Evolutionary conservation across 1,140 invertebrate species (phyloP).

Genomic region (Papilio helenus): DNA sequence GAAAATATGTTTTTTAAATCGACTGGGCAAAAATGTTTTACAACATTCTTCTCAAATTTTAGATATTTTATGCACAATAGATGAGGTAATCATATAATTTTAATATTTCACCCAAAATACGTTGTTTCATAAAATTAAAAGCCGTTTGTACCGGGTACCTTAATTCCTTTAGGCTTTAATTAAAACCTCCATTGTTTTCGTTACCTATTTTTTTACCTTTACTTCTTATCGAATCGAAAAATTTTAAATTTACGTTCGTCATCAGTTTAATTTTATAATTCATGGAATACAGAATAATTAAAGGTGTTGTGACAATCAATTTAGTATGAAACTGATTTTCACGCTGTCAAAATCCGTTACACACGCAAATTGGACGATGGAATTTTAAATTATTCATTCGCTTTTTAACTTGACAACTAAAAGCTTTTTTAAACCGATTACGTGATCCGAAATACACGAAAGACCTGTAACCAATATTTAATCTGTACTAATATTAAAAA

Average conservation of each 20-base stretch:
- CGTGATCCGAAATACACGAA: not conserved
- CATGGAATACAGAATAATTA: not conserved
- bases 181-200: constrained; percentile 7
- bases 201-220: not conserved
- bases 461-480: not conserved
- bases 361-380: not conserved
- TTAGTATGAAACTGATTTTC: not conserved
- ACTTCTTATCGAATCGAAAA: not conserved
- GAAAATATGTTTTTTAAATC: not conserved
- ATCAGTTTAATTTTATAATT: not conserved
- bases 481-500: no score
- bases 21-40: not conserved
- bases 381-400: constrained; percentile 13
- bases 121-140: not conserved
- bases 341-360: constrained; percentile 3
- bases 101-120: not conserved
- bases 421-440: not conserved
- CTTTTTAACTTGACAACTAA: not conserved
- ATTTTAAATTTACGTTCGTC: not conserved
- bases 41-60: not conserved
- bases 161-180: constrained; percentile 19
- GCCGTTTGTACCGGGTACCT: not conserved
- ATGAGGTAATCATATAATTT: not conserved
- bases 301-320: constrained; percentile 10
- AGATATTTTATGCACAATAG: not conserved